Percentiles rank a stretch among this genome's conserved stretches.
Conservation (phyloP, 2,797 vertebrate genomes). For the Muraenolepis orangiensis region DNA sequence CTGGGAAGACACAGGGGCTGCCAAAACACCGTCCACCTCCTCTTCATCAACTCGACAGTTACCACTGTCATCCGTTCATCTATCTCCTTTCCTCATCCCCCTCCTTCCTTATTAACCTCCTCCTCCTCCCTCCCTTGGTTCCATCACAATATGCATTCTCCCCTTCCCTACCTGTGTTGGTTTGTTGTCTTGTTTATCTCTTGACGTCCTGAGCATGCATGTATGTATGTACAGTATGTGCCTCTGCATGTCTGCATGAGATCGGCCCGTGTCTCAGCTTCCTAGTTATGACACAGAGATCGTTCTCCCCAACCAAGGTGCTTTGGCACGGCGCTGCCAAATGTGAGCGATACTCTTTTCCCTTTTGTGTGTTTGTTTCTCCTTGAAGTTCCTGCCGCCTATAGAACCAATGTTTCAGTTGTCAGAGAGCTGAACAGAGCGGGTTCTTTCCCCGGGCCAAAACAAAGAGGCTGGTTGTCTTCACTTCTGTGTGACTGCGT, state of each 20-base stretch:
- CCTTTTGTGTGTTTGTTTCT: conserved; percentile 19
- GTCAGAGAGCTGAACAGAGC: conserved; percentile 59
- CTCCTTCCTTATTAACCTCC: conserved; percentile 18
- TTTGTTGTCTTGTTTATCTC: too few relatives aligned
- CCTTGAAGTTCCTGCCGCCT: conserved; percentile 37
- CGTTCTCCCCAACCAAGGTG: neutral
- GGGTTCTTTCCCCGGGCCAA: conserved; percentile 65
- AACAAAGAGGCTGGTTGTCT: conserved; percentile 64
- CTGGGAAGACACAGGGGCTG: conserved; percentile 73
- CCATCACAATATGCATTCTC: conserved; percentile 15
- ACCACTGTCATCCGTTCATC: conserved; percentile 33
- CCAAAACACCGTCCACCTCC: conserved; percentile 73
- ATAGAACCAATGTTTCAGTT: conserved; percentile 59
- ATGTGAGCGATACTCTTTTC: neutral
- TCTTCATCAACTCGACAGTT: conserved; percentile 47
- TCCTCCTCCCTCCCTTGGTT: neutral
- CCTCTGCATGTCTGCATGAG: neutral
- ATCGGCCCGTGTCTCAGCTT: neutral
- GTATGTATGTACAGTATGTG: neutral
- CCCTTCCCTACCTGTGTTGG: conserved; percentile 4
- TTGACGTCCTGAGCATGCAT: too few relatives aligned
- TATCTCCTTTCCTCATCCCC: conserved; percentile 33
- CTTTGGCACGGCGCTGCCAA: neutral
- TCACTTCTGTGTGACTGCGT: conserved; percentile 70
- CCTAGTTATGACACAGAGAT: neutral